Conservation (phyloP, 2,113 vertebrate genomes). For the Melozone crissalis region DNA sequence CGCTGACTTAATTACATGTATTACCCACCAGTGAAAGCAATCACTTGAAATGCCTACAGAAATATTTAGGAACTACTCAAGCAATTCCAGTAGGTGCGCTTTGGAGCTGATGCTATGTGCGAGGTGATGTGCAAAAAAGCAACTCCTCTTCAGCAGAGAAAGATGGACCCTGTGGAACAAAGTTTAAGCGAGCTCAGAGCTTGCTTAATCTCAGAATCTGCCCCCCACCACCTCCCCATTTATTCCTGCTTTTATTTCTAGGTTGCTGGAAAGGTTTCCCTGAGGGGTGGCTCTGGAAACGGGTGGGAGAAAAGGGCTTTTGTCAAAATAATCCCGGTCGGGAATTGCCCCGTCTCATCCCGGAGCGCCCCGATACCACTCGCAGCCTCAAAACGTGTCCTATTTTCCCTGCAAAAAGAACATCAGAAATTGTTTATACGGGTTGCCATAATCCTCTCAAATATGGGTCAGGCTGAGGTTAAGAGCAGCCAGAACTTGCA, state of each 20-base stretch:
- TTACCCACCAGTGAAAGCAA: conserved; percentile 10
- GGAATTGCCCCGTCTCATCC: background rate
- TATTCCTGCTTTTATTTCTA: background rate
- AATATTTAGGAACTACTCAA: conserved; percentile 1
- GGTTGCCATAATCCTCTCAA: conserved; percentile 60
- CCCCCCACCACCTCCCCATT: background rate
- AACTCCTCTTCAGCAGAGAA: background rate
- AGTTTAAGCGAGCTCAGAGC: background rate
- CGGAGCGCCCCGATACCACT: background rate
- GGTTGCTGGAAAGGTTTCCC: background rate
- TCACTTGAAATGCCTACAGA: background rate
- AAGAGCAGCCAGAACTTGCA: conserved; percentile 65
- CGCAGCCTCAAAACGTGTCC: conserved; percentile 8
- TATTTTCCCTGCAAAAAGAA: conserved; percentile 51
- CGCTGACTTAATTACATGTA: background rate
- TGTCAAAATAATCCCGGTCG: background rate
- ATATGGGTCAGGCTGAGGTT: conserved; percentile 67
- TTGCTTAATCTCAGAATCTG: background rate
- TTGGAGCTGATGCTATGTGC: background rate
- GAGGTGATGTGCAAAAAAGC: background rate
- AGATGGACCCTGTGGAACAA: rapidly evolving
- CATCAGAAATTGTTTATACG: conserved; percentile 67
- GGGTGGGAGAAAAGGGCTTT: background rate
- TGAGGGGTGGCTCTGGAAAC: background rate
- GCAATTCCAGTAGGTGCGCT: background rate